Base-by-base conservation (phyloP, 2,888 invertebrate genomes). In the Cephus runcator region DNA sequence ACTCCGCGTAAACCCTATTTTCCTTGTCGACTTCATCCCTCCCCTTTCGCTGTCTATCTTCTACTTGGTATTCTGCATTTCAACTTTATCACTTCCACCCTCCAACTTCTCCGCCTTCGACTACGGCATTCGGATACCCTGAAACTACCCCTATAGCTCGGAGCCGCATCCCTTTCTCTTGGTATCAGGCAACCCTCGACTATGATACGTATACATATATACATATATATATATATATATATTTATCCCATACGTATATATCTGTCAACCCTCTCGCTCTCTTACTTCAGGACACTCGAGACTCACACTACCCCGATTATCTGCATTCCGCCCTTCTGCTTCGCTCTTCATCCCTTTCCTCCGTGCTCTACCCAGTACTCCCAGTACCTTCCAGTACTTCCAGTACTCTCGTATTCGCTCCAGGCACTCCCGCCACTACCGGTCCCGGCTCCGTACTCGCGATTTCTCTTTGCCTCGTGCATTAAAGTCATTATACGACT, bases 41-140 rank as follows among this genome's bases (percentile, higher is more conserved):
- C 75, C 30, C 23, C 12, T 31, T 1, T 68, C 68, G 9, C 23
- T 30, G 75, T 36, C 75, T 36, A 33, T 40, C 31, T 40, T 56
- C n/a, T 40, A 12, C 68, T 31, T 75, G 30, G 34, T 30, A 74
- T 74, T 74, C 35, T 23, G 34, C 74, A 34, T 74, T 74, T 36
- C 74, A 74, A 74, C 74, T 74, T 74, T 74, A 35, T 74, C 74
- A 30, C 74, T 74, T 34, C 35, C 34, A 34, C 74, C 30, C 35
- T 34, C 30, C 11, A 33, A 4, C 36, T 34, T 34, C 74, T 34
- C 23, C 11, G 12, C 11, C 36, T 33, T 34, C 34, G 34, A 74
- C 36, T n/a, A 34, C 36, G 23, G 15, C 23, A 23, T 56, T 56
- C 56, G 9, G 56, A 23, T 56, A 56, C 2, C 56, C 56, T 56